Conservation (phyloP, 2,888 invertebrate species). For the Drosophila conformis region DNA sequence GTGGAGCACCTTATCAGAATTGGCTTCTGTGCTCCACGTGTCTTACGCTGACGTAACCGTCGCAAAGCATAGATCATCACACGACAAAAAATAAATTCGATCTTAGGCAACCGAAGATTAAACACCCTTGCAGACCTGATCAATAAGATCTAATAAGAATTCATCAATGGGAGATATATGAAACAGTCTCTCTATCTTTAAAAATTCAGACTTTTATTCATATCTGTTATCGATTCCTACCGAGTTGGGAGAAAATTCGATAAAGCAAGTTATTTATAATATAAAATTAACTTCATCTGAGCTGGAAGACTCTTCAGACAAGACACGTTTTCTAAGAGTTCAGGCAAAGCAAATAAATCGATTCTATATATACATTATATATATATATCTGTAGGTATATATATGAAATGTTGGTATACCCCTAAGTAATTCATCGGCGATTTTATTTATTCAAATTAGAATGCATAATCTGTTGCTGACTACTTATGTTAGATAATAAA, state of each 20-base stretch:
- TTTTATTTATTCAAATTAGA: background rate
- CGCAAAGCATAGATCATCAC: background rate
- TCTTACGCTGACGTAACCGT: background rate
- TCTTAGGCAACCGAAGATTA: background rate
- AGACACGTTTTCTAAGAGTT: background rate
- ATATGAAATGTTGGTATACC: background rate
- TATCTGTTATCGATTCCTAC: background rate
- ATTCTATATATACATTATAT: background rate
- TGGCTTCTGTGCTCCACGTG: slow-evolving; percentile 8
- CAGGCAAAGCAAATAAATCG: background rate
- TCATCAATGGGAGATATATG: background rate
- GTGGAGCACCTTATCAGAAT: slow-evolving; percentile 37
- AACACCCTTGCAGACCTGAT: background rate
- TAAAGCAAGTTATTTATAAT: accelerated
- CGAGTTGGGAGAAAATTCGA: background rate
- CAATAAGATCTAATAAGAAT: background rate
- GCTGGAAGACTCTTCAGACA: background rate
- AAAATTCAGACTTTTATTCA: background rate
- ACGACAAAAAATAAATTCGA: background rate
- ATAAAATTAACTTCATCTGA: background rate
- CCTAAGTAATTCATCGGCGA: too few relatives aligned
- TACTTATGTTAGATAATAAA: background rate
- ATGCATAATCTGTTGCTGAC: background rate
- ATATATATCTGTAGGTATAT: background rate
- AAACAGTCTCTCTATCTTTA: background rate